Evolutionary conservation across 92 coral and sea anemone genomes (phyloP).

Genomic region (Actinostola sp.): DNA sequence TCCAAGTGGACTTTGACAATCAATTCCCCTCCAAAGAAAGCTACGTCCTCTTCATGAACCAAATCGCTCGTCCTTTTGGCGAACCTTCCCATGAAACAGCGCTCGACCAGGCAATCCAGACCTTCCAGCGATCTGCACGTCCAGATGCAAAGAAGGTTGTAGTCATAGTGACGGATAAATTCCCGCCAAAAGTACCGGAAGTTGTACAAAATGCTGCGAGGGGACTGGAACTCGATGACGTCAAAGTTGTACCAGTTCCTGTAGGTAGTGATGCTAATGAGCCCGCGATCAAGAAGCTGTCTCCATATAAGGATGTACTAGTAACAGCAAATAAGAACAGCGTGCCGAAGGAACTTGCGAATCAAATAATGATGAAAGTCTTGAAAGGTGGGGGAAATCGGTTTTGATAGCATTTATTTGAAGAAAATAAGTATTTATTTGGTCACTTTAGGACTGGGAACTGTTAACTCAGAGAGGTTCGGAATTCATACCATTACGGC

Average conservation of each 20-base stretch:
- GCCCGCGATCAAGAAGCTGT: conserved; percentile 42
- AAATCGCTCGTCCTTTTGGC: conserved; percentile 45
- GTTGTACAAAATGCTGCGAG: conserved; percentile 52
- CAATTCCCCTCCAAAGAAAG: conserved; percentile 39
- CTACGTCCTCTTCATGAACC: conserved; percentile 47
- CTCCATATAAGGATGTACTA: conserved; percentile 71
- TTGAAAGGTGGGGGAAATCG: conserved; percentile 53
- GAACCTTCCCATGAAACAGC: conserved; percentile 62
- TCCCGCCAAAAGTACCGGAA: conserved; percentile 46
- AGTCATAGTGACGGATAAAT: conserved; percentile 74
- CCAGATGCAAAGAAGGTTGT: conserved; percentile 69
- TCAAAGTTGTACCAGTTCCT: conserved; percentile 80
- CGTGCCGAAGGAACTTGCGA: conserved; percentile 61
- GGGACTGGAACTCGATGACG: conserved; percentile 59
- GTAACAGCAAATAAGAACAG: conserved; percentile 42
- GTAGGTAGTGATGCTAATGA: conserved; percentile 66
- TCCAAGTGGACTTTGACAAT: conserved; percentile 41
- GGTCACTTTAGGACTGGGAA: too few relatives aligned
- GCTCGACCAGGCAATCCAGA: conserved; percentile 54
- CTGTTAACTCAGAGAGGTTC: too few relatives aligned
- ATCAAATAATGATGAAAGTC: conserved; percentile 55
- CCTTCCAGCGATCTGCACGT: conserved; percentile 65
- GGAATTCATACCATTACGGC: too few relatives aligned
- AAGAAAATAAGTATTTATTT: too few relatives aligned
- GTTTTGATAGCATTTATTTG: too few relatives aligned